These are phyloP conservation scores for Hyperoplus immaculatus DNA, from an alignment of 2,797 vertebrate species.

Conservation along the genomic window DNA sequence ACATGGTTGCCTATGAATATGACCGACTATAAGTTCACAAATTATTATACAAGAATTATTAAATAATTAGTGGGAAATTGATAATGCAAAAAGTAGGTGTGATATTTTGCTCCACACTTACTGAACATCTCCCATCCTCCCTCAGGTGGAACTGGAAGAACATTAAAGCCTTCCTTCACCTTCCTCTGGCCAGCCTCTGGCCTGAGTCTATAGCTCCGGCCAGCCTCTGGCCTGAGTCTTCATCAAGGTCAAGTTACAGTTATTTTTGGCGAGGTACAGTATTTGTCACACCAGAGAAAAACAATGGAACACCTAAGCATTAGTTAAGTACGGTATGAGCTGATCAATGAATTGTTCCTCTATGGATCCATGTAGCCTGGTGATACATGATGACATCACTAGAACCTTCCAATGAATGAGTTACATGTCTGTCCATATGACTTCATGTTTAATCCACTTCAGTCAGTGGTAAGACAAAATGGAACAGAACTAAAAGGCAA, in stretches of 20 bases:
- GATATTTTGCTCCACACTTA: background rate
- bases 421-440: background rate
- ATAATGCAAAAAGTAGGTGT: background rate
- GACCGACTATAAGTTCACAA: too few relatives aligned
- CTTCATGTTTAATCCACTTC: background rate
- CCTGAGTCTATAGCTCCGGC: constrained; percentile 25
- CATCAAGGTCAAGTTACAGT: too few relatives aligned
- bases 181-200: constrained; percentile 38
- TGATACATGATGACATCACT: background rate
- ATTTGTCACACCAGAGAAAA: background rate
- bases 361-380: background rate
- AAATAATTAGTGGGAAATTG: background rate
- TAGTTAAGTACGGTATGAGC: too few relatives aligned
- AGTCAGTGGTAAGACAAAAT: background rate
- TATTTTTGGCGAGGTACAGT: background rate
- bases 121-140: constrained; percentile 31
- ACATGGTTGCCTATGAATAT: too few relatives aligned
- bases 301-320: too few relatives aligned
- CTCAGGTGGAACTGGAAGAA: constrained; percentile 22
- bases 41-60: background rate
- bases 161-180: constrained; percentile 3
- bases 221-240: too few relatives aligned
- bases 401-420: background rate
- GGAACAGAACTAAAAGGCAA: too few relatives aligned
- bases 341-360: background rate